A percentile compares a stretch with the other conserved stretches of the same genome.
These are phyloP conservation scores for Diadema setosum DNA, from an alignment of 35 echinoderm and acorn worm genomes.

Conservation along the genomic window DNA sequence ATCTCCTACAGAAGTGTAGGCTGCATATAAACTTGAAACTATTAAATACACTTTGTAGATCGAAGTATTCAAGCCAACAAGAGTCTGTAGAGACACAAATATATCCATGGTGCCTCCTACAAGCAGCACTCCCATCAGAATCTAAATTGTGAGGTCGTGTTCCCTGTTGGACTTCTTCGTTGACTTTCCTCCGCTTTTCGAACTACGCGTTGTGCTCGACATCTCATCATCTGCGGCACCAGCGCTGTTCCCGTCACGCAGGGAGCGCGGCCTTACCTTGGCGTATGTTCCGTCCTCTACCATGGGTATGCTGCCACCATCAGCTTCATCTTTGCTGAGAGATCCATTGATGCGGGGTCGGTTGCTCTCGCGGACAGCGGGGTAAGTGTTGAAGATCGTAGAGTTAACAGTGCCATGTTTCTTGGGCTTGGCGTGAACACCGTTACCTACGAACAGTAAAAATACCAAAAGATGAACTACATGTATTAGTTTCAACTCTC, in stretches of 20 bases:
- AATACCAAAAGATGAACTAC: too few relatives aligned
- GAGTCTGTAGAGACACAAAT: too few relatives aligned
- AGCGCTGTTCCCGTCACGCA: background rate
- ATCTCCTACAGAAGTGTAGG: too few relatives aligned
- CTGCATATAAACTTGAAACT: too few relatives aligned
- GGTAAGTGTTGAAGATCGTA: conserved; percentile 56
- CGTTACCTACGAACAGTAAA: background rate
- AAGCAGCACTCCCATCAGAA: too few relatives aligned
- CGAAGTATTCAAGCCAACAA: too few relatives aligned
- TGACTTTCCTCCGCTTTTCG: conserved; percentile 36
- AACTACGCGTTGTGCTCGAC: conserved; percentile 14
- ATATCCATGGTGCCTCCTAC: too few relatives aligned
- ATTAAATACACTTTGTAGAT: too few relatives aligned
- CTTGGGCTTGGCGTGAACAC: conserved; percentile 7
- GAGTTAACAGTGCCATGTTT: conserved; percentile 59
- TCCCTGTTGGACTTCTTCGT: background rate
- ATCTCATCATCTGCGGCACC: background rate
- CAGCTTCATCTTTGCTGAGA: background rate
- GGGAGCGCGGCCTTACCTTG: conserved; percentile 33
- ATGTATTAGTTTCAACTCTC: too few relatives aligned
- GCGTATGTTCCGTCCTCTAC: conserved; percentile 18
- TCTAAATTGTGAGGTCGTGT: background rate
- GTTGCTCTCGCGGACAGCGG: background rate
- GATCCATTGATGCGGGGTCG: conserved; percentile 29
- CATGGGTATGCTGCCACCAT: background rate